Base-by-base conservation (phyloP, 2,888 invertebrate genomes). In the Lepeophtheirus nordmannii region DNA sequence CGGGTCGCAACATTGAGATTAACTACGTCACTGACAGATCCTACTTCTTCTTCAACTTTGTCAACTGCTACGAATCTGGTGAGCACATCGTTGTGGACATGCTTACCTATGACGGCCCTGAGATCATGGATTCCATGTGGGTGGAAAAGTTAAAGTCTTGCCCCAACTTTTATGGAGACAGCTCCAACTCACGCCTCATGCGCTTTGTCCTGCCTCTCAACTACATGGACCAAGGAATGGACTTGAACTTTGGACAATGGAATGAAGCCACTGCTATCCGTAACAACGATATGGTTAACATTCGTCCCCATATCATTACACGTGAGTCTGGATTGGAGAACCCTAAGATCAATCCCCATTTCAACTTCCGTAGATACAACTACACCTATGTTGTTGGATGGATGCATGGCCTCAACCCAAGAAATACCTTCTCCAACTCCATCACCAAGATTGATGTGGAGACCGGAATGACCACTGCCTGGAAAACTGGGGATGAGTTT, bases 1-100 rank as follows among this genome's bases (percentile, higher is more conserved):
- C 74, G 39, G 78, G 78, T 5, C 71, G 74, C 66, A 67, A 73
- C 22, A 67, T 74, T 11, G 72, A 73, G 1, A 69, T 72, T 0
- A 72, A 72, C 20, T 79, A 76, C 70, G 72, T 74, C 66, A 72
- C 78, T 0, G 74, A 75, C 10, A 72, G 75, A 30, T 72, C 77
- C 0, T 76, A 79, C 69, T 80, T 80, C 72, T 74, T 75, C 30
- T 79, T 80, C 71, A 80, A 81, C 71, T 77, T 78, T 69, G 75
- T 78, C 63, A 81, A 81, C 71, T 74, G 78, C 8, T 81, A 75
- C 70, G 80, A 81, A 71, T 46, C 53, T 46, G 56, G 70, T 23
- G 53, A 17, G 17, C 53, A 46, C 17, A 38, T 69, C 12, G 67
- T 71, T 17, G 72, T 76, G 5, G 77, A 77, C 70, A 69, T 77